Evolutionary conservation across 2,888 invertebrate species (phyloP).

Genomic region (Chromoteleia sp.): DNA sequence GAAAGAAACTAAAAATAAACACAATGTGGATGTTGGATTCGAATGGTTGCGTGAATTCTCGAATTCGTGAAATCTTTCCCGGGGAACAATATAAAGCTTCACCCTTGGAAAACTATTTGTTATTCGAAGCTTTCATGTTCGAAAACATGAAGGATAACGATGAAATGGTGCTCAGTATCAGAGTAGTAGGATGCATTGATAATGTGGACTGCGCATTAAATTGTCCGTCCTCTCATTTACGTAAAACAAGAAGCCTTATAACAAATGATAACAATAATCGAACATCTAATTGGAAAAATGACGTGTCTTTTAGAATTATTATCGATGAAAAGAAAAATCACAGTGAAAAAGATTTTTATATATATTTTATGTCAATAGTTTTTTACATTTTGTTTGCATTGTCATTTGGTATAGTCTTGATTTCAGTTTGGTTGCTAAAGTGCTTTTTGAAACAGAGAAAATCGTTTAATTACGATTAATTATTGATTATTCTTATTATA

Average conservation of each 20-base stretch:
- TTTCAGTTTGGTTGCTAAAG: slow-evolving; percentile 21
- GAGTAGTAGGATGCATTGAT: slow-evolving; percentile 86
- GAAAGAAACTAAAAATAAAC: slow-evolving; percentile 73
- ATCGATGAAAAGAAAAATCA: background rate
- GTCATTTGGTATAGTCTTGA: slow-evolving; percentile 7
- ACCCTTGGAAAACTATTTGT: slow-evolving; percentile 77
- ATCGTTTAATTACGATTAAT: slow-evolving; percentile 13
- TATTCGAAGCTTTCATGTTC: slow-evolving; percentile 87
- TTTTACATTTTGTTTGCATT: slow-evolving; percentile 12
- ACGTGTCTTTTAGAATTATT: slow-evolving; percentile 58
- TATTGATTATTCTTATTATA: too few relatives aligned
- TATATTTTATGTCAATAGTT: background rate
- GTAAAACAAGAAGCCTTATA: slow-evolving; percentile 69
- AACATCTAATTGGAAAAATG: slow-evolving; percentile 76
- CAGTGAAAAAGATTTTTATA: slow-evolving; percentile 1
- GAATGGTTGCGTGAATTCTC: slow-evolving; percentile 78
- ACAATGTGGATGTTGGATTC: slow-evolving; percentile 78
- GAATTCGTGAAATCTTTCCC: slow-evolving; percentile 75
- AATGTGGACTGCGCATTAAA: slow-evolving; percentile 85
- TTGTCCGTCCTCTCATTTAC: slow-evolving; percentile 75
- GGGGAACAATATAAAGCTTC: slow-evolving; percentile 79
- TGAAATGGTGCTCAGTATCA: slow-evolving; percentile 86
- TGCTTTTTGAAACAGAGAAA: slow-evolving; percentile 15
- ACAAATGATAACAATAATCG: slow-evolving; percentile 67
- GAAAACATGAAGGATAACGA: slow-evolving; percentile 87